Conservation (phyloP, 2,113 vertebrate genomes). For the Pelecanoides urinatrix region DNA sequence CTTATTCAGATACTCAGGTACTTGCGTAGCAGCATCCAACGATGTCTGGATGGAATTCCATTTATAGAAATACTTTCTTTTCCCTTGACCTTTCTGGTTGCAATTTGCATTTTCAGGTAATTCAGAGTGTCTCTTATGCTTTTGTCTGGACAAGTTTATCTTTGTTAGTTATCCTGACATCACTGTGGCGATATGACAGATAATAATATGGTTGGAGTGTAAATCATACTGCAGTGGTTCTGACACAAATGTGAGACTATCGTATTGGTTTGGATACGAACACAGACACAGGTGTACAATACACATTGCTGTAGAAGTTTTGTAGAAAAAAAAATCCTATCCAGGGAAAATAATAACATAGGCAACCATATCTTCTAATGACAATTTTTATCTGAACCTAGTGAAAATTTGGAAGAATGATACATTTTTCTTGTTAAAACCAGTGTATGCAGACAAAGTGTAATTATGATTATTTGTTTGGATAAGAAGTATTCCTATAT, state of each 20-base stretch:
- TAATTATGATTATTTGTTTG: not conserved
- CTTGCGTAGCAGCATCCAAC: not conserved
- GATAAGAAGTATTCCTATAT: not conserved
- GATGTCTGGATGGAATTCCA: not conserved
- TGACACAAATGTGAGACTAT: not conserved
- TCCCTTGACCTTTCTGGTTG: not conserved
- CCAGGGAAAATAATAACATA: not conserved
- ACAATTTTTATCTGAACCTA: not conserved
- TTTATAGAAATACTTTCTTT: not conserved
- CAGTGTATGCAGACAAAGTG: not conserved
- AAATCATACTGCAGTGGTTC: not conserved
- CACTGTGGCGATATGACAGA: not conserved
- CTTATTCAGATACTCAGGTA: not conserved
- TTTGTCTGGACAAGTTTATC: not conserved
- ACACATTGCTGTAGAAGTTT: not conserved
- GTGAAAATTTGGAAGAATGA: not conserved
- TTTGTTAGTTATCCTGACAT: not conserved
- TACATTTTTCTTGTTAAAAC: not conserved
- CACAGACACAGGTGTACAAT: not conserved
- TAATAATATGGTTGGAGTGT: not conserved
- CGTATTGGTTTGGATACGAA: fast-evolving
- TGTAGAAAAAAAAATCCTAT: not conserved
- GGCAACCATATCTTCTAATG: fast-evolving
- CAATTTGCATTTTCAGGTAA: not conserved
- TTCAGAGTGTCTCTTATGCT: not conserved